These are phyloP conservation scores for Mylabris sibirica DNA, from an alignment of 2,888 invertebrate species.

Conservation along the genomic window DNA sequence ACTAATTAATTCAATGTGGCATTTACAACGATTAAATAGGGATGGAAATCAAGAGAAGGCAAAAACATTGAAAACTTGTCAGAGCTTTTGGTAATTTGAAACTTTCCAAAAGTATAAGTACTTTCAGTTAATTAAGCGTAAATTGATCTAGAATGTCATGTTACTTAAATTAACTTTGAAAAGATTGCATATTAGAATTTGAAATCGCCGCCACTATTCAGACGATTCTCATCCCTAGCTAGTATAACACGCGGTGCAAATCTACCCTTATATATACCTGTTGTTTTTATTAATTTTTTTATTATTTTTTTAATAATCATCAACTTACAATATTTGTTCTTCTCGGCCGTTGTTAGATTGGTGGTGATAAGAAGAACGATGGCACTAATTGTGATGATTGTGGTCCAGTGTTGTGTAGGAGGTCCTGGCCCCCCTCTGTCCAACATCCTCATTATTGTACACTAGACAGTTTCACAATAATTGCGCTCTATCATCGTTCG, in stretches of 20 bases:
- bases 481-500: constrained; percentile 30
- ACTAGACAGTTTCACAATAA: constrained; percentile 26
- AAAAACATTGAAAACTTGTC: background rate
- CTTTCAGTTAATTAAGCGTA: background rate
- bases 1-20: background rate
- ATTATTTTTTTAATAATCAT: background rate
- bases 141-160: background rate
- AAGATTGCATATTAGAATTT: background rate
- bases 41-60: no score
- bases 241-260: background rate
- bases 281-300: background rate
- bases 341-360: constrained; percentile 49
- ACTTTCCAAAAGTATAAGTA: background rate
- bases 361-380: constrained; percentile 47
- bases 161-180: background rate
- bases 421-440: constrained; percentile 53
- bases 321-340: constrained; percentile 59
- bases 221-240: background rate
- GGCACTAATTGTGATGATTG: constrained; percentile 43
- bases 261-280: background rate
- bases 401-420: constrained; percentile 44
- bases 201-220: background rate
- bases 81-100: background rate
- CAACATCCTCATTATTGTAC: constrained; percentile 44
- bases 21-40: background rate